Base-by-base conservation (phyloP, 2,888 invertebrate species). In the Melipona bicolor region DNA sequence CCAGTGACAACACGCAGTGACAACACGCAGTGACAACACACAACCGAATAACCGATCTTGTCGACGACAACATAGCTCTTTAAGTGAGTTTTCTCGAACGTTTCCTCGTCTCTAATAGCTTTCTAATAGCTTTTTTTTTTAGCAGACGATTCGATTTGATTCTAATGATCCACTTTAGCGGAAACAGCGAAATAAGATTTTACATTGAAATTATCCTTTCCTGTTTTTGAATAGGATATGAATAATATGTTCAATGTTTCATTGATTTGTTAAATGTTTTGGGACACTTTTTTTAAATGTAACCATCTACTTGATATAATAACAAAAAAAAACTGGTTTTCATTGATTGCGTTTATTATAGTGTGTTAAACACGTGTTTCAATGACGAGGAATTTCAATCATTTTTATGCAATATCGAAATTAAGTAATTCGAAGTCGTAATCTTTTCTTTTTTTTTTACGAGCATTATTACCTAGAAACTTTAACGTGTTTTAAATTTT, bases 41-140 rank as follows among this genome's bases (percentile, higher is more conserved):
- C 59, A n/a, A 69, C 56, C 59, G 27, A 49, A 24, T 24, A 77
- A 64, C 43, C 32, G 32, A 56, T 65, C 27, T 36, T 9, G 21
- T 61, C 67, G 21, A 50, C 62, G 13, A 3, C 17, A 49, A 27
- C 43, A 36, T 80, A 59, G 52, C n/a, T 61, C n/a, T 54, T 69
- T 79, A 80, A 70, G 80, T 80, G 59, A 80, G 80, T 79, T 54
- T 21, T 4, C 17, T 52, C 27, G 2, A 4, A 21, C 3, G 36
- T 68, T 19, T 50, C 0, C 15, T 13, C 9, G 21, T 64, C n/a
- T 27, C 17, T 56, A 4, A 0, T 21, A 19, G 5, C 15, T 61
- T 54, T 62, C 11, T 32, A 11, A 24, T 24, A 24, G 24, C 24
- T 27, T 27, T 1, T 62, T 2, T 21, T 50, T 43, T 6, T 3